Base-by-base conservation (phyloP, 2,797 vertebrate species). In the Phoeniculus purpureus region DNA sequence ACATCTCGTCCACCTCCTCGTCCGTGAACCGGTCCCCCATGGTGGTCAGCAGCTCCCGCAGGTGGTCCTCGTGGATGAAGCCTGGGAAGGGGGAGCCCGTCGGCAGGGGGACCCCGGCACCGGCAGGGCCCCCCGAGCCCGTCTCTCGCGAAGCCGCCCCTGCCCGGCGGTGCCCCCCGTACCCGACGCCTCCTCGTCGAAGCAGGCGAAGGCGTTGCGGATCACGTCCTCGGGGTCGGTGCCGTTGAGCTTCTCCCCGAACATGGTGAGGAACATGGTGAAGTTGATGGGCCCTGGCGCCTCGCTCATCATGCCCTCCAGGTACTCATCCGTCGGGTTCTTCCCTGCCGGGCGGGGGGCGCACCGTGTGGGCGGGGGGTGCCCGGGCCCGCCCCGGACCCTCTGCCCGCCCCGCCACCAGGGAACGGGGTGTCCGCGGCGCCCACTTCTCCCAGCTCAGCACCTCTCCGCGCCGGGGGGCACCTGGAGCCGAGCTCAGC, bases 251-350 rank as follows among this genome's bases (percentile, higher is more conserved):
- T 99, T 98, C 95, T 99, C 99, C 91, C 99, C 99, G 1, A 99
- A 99, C 99, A 99, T 99, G 85, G 99, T 99, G 96, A 99, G 98
- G 97, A 99, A 99, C 99, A 99, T 99, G 93, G 99, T 99, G 97
- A 99, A 99, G 98, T 99, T 99, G 96, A 99, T 99, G 96, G 99
- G 99, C 29, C 99, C 99, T 0, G 99, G 99, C 0, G 99, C 99
- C 97, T 99, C 99, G 0, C 98, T 98, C 99, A 99, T 99, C 99
- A 99, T 99, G 26, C 98, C 99, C 94, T 99, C 99, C 95, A 99
- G 96, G 97, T 99, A 99, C 81, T 99, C 99, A 1, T 99, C 99
- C 0, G 99, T 99, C 17, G 99, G 99, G 97, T 99, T 99, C 97
- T 99, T 99, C 85, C 99, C 99, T 99, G 97, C 7, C 5, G 1